Percentiles rank a stretch among this genome's conserved stretches.
Evolutionary conservation across 2,888 invertebrate species (phyloP).

Genomic region (Agrotis puta): DNA sequence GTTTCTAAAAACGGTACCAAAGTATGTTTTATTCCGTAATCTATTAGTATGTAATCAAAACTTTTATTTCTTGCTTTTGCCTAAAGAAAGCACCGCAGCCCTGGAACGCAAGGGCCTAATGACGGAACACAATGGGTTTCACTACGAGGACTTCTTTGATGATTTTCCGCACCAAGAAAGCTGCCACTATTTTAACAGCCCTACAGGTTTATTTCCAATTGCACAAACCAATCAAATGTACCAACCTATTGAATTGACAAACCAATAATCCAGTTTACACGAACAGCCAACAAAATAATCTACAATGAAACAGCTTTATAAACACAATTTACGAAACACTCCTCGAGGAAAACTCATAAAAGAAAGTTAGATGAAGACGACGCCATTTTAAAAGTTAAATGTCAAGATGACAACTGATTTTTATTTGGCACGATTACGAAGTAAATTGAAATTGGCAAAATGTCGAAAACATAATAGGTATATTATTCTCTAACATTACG

Average conservation of each 20-base stretch:
- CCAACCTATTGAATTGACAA: constrained; percentile 59
- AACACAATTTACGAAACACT: constrained; percentile 68
- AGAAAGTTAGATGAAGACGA: constrained; percentile 66
- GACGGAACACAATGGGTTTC: too few relatives aligned
- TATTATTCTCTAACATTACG: background rate
- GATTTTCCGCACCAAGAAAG: too few relatives aligned
- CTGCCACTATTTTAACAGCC: background rate
- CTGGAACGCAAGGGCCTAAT: too few relatives aligned
- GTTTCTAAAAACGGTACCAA: too few relatives aligned
- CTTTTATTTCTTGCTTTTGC: too few relatives aligned
- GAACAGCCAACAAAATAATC: constrained; percentile 60
- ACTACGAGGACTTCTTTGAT: too few relatives aligned
- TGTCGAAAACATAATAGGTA: background rate
- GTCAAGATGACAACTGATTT: constrained; percentile 57
- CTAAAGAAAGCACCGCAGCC: too few relatives aligned
- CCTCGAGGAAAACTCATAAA: constrained; percentile 64
- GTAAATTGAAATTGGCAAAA: constrained; percentile 35
- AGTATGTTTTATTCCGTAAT: too few relatives aligned
- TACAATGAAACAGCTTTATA: constrained; percentile 67
- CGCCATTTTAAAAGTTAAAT: constrained; percentile 70
- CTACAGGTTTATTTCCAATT: constrained; percentile 14
- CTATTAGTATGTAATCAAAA: too few relatives aligned
- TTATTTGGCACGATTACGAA: constrained; percentile 34
- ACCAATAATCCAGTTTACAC: constrained; percentile 65
- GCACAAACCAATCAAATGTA: constrained; percentile 60